phyloP scores from a whole-genome alignment of 92 coral and sea anemone species.

The Micromussa lordhowensis region DNA sequence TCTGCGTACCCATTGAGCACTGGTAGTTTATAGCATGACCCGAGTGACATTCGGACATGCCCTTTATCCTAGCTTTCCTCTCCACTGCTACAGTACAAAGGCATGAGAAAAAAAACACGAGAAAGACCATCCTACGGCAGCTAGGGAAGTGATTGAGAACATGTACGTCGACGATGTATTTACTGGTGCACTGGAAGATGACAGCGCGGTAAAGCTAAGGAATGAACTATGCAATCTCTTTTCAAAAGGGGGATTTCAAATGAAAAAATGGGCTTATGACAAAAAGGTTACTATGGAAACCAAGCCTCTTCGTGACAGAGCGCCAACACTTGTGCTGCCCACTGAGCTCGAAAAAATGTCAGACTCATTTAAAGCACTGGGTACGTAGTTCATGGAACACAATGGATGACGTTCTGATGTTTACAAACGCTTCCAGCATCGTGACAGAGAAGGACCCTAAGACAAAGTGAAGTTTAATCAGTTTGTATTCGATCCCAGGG shows the following conservation, averaged over 20 bases:
- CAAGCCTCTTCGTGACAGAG: not conserved
- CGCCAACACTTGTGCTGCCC: too few species aligned
- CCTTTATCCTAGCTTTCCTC: constrained; percentile 26
- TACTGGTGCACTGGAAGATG: constrained; percentile 19
- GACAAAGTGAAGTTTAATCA: too few species aligned
- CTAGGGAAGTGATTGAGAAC: constrained; percentile 29
- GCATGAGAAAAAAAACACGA: not conserved
- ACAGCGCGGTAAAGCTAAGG: constrained; percentile 26
- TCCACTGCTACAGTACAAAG: constrained; percentile 38
- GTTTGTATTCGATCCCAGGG: constrained; percentile 1
- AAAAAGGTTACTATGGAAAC: not conserved
- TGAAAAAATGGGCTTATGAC: constrained; percentile 34
- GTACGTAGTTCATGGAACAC: too few species aligned
- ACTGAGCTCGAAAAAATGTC: not conserved
- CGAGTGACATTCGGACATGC: constrained; percentile 38
- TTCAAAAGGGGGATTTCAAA: constrained; percentile 35
- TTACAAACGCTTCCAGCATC: not conserved
- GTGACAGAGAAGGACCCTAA: not conserved
- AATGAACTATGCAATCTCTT: constrained; percentile 13
- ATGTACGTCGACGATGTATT: constrained; percentile 45
- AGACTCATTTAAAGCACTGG: not conserved
- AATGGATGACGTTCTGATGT: not conserved
- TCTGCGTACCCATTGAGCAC: not conserved
- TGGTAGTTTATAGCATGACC: constrained; percentile 26
- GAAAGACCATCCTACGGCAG: constrained; percentile 16